A percentile compares a stretch with the other conserved stretches of the same genome.
Conservation (phyloP, 2,797 vertebrate species). For the Chromobotia macracanthus region DNA sequence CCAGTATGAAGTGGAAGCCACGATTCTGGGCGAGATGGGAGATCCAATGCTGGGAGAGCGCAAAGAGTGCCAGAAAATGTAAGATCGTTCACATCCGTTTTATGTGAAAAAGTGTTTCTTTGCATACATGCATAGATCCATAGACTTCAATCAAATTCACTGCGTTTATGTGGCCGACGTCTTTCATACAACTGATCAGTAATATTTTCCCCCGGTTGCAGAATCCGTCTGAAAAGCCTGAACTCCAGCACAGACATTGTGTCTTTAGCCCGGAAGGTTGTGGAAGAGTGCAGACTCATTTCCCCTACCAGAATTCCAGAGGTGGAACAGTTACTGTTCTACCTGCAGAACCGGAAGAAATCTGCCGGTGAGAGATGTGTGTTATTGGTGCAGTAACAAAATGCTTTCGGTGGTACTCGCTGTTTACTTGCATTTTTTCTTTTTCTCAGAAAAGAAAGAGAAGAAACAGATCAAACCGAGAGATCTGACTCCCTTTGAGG, state of each 20-base stretch:
- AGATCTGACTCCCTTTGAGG: constrained; percentile 86
- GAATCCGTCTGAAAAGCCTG: constrained; percentile 91
- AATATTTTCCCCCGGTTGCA: constrained; percentile 59
- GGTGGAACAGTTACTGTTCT: constrained; percentile 91
- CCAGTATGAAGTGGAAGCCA: constrained; percentile 95
- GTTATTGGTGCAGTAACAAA: not conserved
- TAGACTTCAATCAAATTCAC: too few species aligned
- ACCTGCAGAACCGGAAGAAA: constrained; percentile 90
- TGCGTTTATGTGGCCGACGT: too few species aligned
- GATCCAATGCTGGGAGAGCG: constrained; percentile 87
- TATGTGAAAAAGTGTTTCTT: not conserved
- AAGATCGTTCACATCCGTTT: constrained; percentile 59
- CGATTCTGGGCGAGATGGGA: constrained; percentile 86
- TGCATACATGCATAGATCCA: not conserved
- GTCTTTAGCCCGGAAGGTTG: constrained; percentile 89
- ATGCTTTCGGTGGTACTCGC: not conserved
- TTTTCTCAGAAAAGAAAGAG: constrained; percentile 82
- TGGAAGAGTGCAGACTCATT: constrained; percentile 93
- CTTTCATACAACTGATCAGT: not conserved
- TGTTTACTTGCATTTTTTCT: constrained; percentile 34
- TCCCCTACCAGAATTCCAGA: constrained; percentile 86
- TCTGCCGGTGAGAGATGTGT: constrained; percentile 68
- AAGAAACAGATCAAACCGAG: constrained; percentile 80
- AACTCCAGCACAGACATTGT: constrained; percentile 87
- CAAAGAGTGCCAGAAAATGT: constrained; percentile 96